Evolutionary conservation across 2,113 vertebrate genomes (phyloP).

Genomic region (Pitta sordida): DNA sequence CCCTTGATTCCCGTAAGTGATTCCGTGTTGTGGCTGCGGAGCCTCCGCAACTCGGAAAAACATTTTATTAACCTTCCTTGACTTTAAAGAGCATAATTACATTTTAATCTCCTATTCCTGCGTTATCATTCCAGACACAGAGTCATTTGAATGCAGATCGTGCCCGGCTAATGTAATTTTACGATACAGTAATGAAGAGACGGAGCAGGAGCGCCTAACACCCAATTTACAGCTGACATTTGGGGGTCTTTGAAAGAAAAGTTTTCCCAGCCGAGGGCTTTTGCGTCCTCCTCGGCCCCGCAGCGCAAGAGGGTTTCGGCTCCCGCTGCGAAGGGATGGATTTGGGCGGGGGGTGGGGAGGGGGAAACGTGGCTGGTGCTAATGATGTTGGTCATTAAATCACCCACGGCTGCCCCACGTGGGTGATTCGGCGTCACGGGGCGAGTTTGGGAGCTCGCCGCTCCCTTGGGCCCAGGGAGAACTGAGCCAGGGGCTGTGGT

Average conservation of each 20-base stretch:
- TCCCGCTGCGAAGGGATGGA: not conserved
- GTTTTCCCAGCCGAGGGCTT: slow-evolving; percentile 34
- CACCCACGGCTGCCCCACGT: not conserved
- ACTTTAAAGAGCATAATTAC: slow-evolving; percentile 72
- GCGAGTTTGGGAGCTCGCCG: not conserved
- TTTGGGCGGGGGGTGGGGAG: too few relatives aligned
- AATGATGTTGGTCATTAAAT: not conserved
- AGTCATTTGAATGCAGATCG: slow-evolving; percentile 65
- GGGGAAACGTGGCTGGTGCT: not conserved
- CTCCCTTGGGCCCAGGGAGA: not conserved
- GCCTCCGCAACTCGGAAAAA: slow-evolving; percentile 42
- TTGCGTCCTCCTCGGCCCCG: not conserved
- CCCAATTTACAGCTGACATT: slow-evolving; percentile 65
- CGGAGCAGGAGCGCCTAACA: not conserved
- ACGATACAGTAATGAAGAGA: slow-evolving; percentile 67
- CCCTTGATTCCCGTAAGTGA: slow-evolving; percentile 64
- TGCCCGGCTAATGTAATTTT: slow-evolving; percentile 50
- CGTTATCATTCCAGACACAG: slow-evolving; percentile 70
- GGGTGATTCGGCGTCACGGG: not conserved
- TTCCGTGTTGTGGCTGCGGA: not conserved
- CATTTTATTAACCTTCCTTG: slow-evolving; percentile 71
- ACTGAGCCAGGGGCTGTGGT: not conserved
- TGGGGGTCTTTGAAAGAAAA: slow-evolving; percentile 42
- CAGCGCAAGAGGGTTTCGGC: not conserved
- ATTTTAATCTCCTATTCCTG: slow-evolving; percentile 68